phyloP scores from a whole-genome alignment of 2,797 vertebrate species.

The Tragopan temminckii region DNA sequence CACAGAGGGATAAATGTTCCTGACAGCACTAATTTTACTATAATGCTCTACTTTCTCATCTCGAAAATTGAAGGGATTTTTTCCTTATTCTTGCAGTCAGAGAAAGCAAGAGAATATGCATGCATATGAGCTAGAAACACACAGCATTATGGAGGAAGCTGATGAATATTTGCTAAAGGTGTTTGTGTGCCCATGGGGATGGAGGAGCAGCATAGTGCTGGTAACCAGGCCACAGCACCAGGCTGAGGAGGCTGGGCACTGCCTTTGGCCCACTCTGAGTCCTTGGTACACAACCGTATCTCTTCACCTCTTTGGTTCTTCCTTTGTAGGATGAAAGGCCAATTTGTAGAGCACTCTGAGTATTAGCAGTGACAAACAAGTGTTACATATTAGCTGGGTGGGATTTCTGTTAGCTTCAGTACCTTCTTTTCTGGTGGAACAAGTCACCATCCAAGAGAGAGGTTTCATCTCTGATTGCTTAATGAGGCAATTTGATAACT shows the following conservation, averaged over 20 bases:
- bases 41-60: background rate
- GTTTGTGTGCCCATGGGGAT: background rate
- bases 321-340: background rate
- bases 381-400: background rate
- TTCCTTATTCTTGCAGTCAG: background rate
- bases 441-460: background rate
- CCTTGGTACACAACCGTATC: background rate
- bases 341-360: background rate
- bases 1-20: conserved; percentile 10
- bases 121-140: background rate
- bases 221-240: background rate
- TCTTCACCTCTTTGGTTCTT: background rate
- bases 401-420: background rate
- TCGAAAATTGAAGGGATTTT: conserved; percentile 9
- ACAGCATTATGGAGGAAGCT: background rate
- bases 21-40: conserved; percentile 3
- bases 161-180: background rate
- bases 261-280: background rate
- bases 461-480: background rate
- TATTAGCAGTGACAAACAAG: background rate
- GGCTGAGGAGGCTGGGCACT: background rate
- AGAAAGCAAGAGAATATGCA: background rate
- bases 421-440: background rate
- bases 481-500: background rate
- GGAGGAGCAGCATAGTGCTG: rapidly evolving